phyloP scores from a whole-genome alignment of 1,140 invertebrate species.

The Eurosta solidaginis region DNA sequence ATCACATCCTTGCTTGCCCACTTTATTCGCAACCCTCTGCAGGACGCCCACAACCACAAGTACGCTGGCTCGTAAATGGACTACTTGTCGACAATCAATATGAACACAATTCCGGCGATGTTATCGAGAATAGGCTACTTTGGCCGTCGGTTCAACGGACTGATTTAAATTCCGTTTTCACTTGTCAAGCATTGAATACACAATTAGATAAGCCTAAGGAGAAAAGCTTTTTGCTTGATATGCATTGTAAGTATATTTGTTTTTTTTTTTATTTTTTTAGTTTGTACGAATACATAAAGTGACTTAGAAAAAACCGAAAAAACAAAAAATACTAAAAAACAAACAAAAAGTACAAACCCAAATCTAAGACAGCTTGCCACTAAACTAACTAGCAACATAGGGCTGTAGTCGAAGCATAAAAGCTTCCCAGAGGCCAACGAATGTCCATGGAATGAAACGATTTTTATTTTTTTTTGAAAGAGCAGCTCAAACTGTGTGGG shows the following conservation, averaged over 20 bases:
- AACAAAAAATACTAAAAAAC: too few species aligned
- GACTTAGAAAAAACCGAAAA: too few species aligned
- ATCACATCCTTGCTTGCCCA: neutral
- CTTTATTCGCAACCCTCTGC: neutral
- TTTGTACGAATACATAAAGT: too few species aligned
- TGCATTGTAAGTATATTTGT: constrained; percentile 72
- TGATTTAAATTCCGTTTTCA: constrained; percentile 82
- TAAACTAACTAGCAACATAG: constrained; percentile 4
- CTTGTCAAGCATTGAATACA: constrained; percentile 83
- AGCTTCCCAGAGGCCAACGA: neutral
- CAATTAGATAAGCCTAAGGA: constrained; percentile 76
- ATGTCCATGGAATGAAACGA: neutral
- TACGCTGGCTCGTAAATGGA: constrained; percentile 77
- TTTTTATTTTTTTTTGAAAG: neutral
- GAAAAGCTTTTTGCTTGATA: constrained; percentile 75
- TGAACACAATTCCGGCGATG: constrained; percentile 79
- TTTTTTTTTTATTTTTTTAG: neutral
- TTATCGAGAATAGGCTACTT: constrained; percentile 81
- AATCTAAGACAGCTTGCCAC: neutral
- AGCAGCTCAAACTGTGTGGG: neutral
- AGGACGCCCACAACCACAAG: constrained; percentile 70
- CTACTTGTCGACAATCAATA: constrained; percentile 77
- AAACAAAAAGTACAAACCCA: too few species aligned
- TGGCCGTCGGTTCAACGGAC: constrained; percentile 74
- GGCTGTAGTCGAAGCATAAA: neutral